These are phyloP conservation scores for Melanotaenia boesemani DNA, from an alignment of 2,797 vertebrate genomes.

Conservation along the genomic window DNA sequence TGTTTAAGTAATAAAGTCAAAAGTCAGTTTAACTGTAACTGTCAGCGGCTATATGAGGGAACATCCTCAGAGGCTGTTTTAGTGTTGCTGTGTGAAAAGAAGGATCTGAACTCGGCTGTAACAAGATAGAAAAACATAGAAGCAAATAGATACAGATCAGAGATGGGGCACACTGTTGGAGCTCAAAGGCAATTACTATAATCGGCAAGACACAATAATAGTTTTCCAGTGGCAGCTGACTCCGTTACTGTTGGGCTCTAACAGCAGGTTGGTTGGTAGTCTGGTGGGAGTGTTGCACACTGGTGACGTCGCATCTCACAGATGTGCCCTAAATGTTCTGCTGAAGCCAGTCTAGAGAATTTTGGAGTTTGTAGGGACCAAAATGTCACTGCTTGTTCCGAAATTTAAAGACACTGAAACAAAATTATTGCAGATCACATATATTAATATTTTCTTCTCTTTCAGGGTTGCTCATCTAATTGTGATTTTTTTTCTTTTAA, in stretches of 20 bases:
- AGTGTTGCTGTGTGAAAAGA: constrained; percentile 68
- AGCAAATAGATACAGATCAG: constrained; percentile 70
- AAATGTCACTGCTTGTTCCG: constrained; percentile 46
- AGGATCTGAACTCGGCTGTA: constrained; percentile 68
- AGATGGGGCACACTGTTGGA: constrained; percentile 56
- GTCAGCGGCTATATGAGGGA: constrained; percentile 69
- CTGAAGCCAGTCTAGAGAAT: constrained; percentile 53
- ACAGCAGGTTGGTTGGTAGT: constrained; percentile 57
- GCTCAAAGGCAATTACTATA: constrained; percentile 62
- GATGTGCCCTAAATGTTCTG: constrained; percentile 68
- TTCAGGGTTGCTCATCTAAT: constrained; percentile 63
- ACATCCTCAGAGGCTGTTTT: constrained; percentile 65
- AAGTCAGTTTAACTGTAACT: constrained; percentile 77
- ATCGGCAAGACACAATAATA: constrained; percentile 63
- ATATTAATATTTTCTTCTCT: constrained; percentile 56
- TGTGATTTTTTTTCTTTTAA: constrained; percentile 59
- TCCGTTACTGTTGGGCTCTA: constrained; percentile 64
- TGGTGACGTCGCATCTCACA: constrained; percentile 61
- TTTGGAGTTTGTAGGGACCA: constrained; percentile 46
- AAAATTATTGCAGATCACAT: constrained; percentile 75
- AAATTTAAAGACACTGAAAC: constrained; percentile 68
- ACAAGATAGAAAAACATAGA: constrained; percentile 75
- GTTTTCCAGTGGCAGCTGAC: constrained; percentile 63
- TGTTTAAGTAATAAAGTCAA: constrained; percentile 77
- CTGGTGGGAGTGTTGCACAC: constrained; percentile 55